Evolutionary conservation across 1,140 invertebrate species (phyloP).

Genomic region (Meteorus sp.): DNA sequence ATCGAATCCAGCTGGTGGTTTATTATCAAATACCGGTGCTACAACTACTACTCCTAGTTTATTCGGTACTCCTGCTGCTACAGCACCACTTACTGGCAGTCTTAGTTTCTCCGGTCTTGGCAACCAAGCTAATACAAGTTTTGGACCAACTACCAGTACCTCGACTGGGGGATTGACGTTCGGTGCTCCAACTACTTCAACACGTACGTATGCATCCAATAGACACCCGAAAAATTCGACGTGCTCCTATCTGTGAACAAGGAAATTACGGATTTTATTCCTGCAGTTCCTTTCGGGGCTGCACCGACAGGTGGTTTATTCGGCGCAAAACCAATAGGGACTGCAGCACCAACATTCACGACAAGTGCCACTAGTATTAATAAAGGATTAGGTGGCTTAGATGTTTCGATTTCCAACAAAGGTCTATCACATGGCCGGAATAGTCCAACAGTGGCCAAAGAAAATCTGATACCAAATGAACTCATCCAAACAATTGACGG

Average conservation of each 20-base stretch:
- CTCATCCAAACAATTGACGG: constrained; percentile 63
- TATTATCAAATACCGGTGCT: constrained; percentile 31
- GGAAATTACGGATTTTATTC: constrained; percentile 27
- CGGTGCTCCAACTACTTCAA: constrained; percentile 40
- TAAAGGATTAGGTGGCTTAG: constrained; percentile 68
- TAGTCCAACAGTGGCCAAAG: constrained; percentile 68
- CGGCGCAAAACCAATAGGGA: constrained; percentile 45
- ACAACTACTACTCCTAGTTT: constrained; percentile 24
- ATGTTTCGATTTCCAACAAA: constrained; percentile 61
- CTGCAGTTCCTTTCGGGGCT: constrained; percentile 46
- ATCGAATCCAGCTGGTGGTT: constrained; percentile 23
- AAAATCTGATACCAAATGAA: constrained; percentile 74
- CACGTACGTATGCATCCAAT: constrained; percentile 32
- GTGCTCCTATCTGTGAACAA: not conserved
- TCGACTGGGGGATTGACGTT: constrained; percentile 41
- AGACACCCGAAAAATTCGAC: constrained; percentile 19
- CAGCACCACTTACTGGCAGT: constrained; percentile 30
- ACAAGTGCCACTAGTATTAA: constrained; percentile 44
- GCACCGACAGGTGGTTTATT: constrained; percentile 43
- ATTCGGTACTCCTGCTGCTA: constrained; percentile 35
- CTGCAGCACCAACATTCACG: constrained; percentile 39
- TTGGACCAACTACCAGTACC: constrained; percentile 45
- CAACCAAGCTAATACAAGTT: constrained; percentile 33
- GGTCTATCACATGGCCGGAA: constrained; percentile 59
- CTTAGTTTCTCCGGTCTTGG: constrained; percentile 38